A percentile compares a stretch with the other conserved stretches of the same genome.
Conservation (phyloP, 1,140 invertebrate genomes). For the Dinothrombium tinctorium region DNA sequence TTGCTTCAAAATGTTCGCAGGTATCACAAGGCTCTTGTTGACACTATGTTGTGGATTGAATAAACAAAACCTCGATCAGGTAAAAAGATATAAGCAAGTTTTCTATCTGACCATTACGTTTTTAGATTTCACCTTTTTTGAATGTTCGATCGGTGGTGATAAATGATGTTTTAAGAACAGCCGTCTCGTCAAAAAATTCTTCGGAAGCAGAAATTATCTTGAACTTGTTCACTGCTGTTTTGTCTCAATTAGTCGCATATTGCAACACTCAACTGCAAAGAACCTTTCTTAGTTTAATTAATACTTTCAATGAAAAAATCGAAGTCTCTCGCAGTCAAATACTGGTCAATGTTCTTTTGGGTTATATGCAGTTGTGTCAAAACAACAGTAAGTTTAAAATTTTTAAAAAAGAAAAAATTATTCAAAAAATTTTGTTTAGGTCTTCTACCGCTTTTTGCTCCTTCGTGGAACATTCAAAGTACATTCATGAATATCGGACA, state of each 20-base stretch:
- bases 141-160: slow-evolving; percentile 1
- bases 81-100: slow-evolving; percentile 3
- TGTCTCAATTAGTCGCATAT: slow-evolving; percentile 1
- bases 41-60: slow-evolving; percentile 1
- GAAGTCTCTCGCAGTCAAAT: slow-evolving; percentile 1
- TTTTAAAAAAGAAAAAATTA: background rate
- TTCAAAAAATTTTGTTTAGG: background rate
- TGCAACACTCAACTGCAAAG: slow-evolving; percentile 6
- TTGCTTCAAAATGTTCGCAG: slow-evolving; percentile 10
- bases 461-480: slow-evolving; percentile 5
- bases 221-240: slow-evolving; percentile 3
- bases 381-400: slow-evolving; percentile 6
- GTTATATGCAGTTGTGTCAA: slow-evolving; percentile 6
- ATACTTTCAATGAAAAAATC: slow-evolving; percentile 2
- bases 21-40: slow-evolving; percentile 4
- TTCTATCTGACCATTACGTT: background rate
- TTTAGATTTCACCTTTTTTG: slow-evolving; percentile 8
- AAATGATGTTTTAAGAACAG: slow-evolving; percentile 7
- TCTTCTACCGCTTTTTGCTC: slow-evolving; percentile 6
- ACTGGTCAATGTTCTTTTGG: slow-evolving; percentile 7
- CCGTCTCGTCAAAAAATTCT: slow-evolving; percentile 1
- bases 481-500: slow-evolving; percentile 1
- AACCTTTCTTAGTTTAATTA: slow-evolving; percentile 5
- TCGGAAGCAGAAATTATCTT: slow-evolving; percentile 4
- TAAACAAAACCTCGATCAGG: slow-evolving; percentile 4